phyloP scores from a whole-genome alignment of 1,140 invertebrate genomes.

The Drosophila equinoxialis region DNA sequence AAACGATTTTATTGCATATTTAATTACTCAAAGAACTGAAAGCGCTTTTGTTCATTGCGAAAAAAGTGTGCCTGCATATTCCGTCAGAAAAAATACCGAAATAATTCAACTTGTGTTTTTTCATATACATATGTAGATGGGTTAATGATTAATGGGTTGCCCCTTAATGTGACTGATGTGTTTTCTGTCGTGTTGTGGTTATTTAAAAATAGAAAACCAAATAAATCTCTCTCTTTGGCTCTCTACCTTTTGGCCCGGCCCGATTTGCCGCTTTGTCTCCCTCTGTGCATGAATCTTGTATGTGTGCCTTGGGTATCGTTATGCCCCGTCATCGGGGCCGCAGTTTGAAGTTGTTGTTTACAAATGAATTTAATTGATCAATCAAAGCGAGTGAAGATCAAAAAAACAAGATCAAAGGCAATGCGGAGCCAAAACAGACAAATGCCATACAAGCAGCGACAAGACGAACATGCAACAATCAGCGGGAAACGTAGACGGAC shows the following conservation, averaged over 20 bases:
- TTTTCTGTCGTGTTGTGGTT: conserved; percentile 20
- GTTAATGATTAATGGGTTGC: conserved; percentile 14
- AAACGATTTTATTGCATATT: too few relatives aligned
- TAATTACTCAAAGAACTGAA: too few relatives aligned
- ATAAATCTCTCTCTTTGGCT: conserved; percentile 30
- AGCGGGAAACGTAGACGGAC: conserved; percentile 7
- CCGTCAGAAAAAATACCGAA: neutral
- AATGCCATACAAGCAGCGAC: conserved; percentile 72
- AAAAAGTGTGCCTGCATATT: conserved; percentile 3
- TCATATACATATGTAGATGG: conserved; percentile 5
- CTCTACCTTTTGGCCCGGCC: too few relatives aligned
- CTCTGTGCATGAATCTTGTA: conserved; percentile 9
- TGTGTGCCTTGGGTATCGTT: conserved; percentile 21
- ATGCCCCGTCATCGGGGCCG: conserved; percentile 47
- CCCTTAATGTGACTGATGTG: conserved; percentile 11
- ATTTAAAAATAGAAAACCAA: conserved; percentile 37
- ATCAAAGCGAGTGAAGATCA: conserved; percentile 81
- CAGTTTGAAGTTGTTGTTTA: conserved; percentile 71
- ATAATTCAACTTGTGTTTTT: neutral
- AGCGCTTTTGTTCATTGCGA: too few relatives aligned
- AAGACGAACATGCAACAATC: conserved; percentile 68
- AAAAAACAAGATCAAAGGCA: conserved; percentile 78
- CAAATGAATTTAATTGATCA: conserved; percentile 82
- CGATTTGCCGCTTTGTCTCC: conserved; percentile 38
- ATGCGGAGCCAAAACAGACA: conserved; percentile 72